Percentiles rank a stretch among this genome's conserved stretches.
phyloP scores from a whole-genome alignment of 2,797 vertebrate genomes.

The Lindbergichthys nudifrons region DNA sequence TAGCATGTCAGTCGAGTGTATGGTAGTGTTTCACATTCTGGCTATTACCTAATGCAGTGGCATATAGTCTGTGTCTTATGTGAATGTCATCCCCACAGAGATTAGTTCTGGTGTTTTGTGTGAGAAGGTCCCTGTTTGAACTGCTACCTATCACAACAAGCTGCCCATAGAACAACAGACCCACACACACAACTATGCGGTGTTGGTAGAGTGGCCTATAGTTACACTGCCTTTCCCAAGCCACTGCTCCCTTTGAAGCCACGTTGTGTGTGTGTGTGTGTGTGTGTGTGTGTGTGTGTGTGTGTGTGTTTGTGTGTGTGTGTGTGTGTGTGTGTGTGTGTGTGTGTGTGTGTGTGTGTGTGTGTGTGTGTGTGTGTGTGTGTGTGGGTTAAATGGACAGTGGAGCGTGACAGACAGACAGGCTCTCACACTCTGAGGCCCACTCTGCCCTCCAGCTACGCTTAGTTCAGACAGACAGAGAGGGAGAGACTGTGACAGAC shows the following conservation, averaged over 20 bases:
- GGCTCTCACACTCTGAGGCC: conserved; percentile 81
- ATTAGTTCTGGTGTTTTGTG: conserved; percentile 76
- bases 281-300: conserved; percentile 56
- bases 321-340: conserved; percentile 54
- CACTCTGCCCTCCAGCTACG: conserved; percentile 82
- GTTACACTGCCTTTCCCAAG: conserved; percentile 84
- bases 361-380: conserved; percentile 49
- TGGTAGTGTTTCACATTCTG: conserved; percentile 18
- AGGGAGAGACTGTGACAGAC: conserved; percentile 77
- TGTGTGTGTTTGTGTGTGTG: conserved; percentile 46
- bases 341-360: conserved; percentile 51
- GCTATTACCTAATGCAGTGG: conserved; percentile 54
- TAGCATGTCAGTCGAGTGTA: not conserved
- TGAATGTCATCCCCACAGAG: conserved; percentile 78
- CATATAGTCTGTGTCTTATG: conserved; percentile 67
- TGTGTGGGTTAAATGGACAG: conserved; percentile 81
- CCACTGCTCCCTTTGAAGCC: conserved; percentile 82
- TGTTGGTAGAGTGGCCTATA: conserved; percentile 84
- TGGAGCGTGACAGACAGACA: conserved; percentile 85
- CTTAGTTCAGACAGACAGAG: conserved; percentile 82
- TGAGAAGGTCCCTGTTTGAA: conserved; percentile 80
- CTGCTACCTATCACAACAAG: conserved; percentile 82
- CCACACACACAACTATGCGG: conserved; percentile 82
- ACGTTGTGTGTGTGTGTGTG: conserved; percentile 51
- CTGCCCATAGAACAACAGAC: conserved; percentile 79